A percentile compares a stretch with the other conserved stretches of the same genome.
Conservation (phyloP, 2,888 invertebrate species). For the Labia minor region DNA sequence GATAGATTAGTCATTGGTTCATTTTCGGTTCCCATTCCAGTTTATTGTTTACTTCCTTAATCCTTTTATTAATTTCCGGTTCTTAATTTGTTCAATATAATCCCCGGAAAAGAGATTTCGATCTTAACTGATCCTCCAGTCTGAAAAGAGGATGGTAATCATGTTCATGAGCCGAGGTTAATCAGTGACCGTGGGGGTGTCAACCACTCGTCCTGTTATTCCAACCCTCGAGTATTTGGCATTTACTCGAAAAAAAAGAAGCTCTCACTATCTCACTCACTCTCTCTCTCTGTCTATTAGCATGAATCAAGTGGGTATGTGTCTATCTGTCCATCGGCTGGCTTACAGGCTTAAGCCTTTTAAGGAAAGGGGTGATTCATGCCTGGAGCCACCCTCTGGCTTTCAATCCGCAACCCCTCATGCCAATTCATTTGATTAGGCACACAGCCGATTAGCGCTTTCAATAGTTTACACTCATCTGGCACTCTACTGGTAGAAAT, state of each 20-base stretch:
- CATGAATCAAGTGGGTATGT: conserved; percentile 13
- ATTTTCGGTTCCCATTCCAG: no score
- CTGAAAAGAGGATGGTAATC: background rate
- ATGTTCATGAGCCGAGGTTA: background rate
- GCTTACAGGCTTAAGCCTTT: background rate
- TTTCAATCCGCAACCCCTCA: background rate
- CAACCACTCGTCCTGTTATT: background rate
- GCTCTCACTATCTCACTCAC: no score
- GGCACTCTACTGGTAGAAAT: background rate
- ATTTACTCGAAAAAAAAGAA: background rate
- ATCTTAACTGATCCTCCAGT: background rate
- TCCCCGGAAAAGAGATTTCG: background rate
- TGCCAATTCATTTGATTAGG: conserved; percentile 5
- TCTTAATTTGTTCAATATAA: no score
- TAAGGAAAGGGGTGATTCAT: conserved; percentile 18
- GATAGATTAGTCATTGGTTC: no score
- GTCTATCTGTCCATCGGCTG: background rate
- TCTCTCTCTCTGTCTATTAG: background rate
- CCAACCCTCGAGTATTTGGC: background rate
- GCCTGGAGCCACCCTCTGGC: background rate
- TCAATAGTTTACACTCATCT: background rate
- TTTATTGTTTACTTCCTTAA: no score
- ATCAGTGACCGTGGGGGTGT: background rate
- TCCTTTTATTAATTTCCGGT: no score
- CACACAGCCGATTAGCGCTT: background rate